Percentiles rank a stretch among this genome's conserved stretches.
These are phyloP conservation scores for Pseudonaja textilis DNA, from an alignment of 2,113 vertebrate genomes.

Conservation along the genomic window DNA sequence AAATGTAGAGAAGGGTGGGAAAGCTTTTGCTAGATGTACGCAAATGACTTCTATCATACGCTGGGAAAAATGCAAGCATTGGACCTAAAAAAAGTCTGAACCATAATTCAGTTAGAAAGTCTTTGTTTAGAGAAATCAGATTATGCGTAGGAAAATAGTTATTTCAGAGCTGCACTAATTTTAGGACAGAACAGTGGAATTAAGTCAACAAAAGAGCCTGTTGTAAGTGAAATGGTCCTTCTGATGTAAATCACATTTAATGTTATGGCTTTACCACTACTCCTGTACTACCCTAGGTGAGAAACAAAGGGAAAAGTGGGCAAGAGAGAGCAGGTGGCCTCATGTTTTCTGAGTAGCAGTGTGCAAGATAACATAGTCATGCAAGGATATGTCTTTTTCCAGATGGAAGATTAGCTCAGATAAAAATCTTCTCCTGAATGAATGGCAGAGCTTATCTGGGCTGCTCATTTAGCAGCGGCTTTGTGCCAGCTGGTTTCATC, in stretches of 20 bases:
- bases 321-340: neutral
- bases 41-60: neutral
- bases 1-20: no score
- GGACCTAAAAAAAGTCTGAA: neutral
- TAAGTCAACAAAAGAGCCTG: constrained; percentile 45
- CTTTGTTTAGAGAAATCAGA: neutral
- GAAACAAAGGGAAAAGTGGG: neutral
- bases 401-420: neutral
- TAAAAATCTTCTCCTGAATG: constrained; percentile 13
- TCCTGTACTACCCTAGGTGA: constrained; percentile 23
- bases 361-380: neutral
- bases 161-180: constrained; percentile 30
- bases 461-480: constrained; percentile 5
- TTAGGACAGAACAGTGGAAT: constrained; percentile 48
- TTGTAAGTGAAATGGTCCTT: constrained; percentile 45
- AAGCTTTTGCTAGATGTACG: neutral
- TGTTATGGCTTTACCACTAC: constrained; percentile 23
- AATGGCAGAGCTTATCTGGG: neutral
- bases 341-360: constrained; percentile 5
- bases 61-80: neutral
- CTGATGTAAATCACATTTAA: constrained; percentile 41
- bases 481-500: constrained; percentile 17
- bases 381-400: neutral
- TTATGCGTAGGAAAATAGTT: constrained; percentile 26
- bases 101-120: neutral